A percentile compares a stretch with the other conserved stretches of the same genome.
phyloP scores from a whole-genome alignment of 1,140 invertebrate genomes.

The Euglossa dilemma region DNA sequence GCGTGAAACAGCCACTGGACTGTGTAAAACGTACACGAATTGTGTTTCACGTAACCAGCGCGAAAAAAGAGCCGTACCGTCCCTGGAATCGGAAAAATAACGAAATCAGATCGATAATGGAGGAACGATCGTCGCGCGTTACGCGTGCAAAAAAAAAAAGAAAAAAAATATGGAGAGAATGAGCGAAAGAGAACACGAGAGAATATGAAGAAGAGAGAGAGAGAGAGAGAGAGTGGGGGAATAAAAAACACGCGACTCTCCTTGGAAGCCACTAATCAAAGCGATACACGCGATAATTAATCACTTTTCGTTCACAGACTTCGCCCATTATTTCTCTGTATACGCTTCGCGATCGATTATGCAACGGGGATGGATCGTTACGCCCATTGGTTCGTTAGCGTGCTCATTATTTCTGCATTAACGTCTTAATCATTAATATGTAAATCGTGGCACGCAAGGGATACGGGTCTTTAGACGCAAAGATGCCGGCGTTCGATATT shows the following conservation, averaged over 20 bases:
- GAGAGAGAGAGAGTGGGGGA: neutral
- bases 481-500: neutral
- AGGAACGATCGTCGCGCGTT: neutral
- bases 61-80: neutral
- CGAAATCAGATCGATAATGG: neutral
- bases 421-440: slow-evolving; percentile 21
- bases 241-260: neutral
- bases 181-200: no score
- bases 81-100: neutral
- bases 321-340: neutral
- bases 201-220: neutral
- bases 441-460: neutral
- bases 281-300: slow-evolving; percentile 44
- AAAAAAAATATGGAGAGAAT: neutral
- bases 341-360: slow-evolving; percentile 7
- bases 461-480: neutral
- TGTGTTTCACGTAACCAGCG: slow-evolving; percentile 22
- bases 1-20: slow-evolving; percentile 38
- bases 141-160: neutral
- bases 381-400: slow-evolving; percentile 20
- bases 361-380: slow-evolving; percentile 22
- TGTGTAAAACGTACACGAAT: slow-evolving; percentile 29
- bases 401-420: slow-evolving; percentile 35
- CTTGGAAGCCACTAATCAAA: slow-evolving; percentile 30
- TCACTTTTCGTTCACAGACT: slow-evolving; percentile 29